Percentiles rank a stretch among this genome's conserved stretches.
Evolutionary conservation across 2,888 invertebrate genomes (phyloP).

Genomic region (Coronaproctus castanopsis): DNA sequence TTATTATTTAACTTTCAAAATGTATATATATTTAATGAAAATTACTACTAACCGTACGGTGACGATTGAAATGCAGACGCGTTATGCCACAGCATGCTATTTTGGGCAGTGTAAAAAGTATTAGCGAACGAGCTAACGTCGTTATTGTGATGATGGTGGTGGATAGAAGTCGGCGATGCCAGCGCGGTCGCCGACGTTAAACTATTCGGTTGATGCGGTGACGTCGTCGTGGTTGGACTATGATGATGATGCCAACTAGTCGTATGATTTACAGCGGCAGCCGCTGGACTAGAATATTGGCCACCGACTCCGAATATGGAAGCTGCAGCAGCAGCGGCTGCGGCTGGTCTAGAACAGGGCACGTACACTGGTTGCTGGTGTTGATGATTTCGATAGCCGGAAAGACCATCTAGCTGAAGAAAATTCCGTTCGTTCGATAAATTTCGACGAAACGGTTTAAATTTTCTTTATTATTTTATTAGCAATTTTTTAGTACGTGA

Average conservation of each 20-base stretch:
- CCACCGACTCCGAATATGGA: not conserved
- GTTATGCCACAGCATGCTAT: conserved; percentile 38
- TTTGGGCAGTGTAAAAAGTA: conserved; percentile 43
- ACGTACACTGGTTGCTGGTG: conserved; percentile 41
- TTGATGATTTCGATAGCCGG: not conserved
- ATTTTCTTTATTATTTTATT: no score
- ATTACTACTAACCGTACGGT: conserved; percentile 45
- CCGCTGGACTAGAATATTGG: not conserved
- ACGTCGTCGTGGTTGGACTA: not conserved
- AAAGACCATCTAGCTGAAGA: no score
- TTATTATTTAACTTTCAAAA: no score
- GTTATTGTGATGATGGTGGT: not conserved
- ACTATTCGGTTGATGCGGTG: not conserved
- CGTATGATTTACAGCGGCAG: not conserved
- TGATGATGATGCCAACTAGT: not conserved
- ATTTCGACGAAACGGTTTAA: no score
- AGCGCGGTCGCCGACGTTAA: no score
- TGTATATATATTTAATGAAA: no score
- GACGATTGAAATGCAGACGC: conserved; percentile 51
- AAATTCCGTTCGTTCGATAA: no score
- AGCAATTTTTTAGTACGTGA: no score
- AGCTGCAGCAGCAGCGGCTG: not conserved
- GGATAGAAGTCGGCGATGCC: not conserved
- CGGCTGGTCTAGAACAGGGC: conserved; percentile 28
- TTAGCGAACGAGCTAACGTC: conserved; percentile 22